Conservation (phyloP, 2,888 invertebrate genomes). For the Notocelia uddmanniana region DNA sequence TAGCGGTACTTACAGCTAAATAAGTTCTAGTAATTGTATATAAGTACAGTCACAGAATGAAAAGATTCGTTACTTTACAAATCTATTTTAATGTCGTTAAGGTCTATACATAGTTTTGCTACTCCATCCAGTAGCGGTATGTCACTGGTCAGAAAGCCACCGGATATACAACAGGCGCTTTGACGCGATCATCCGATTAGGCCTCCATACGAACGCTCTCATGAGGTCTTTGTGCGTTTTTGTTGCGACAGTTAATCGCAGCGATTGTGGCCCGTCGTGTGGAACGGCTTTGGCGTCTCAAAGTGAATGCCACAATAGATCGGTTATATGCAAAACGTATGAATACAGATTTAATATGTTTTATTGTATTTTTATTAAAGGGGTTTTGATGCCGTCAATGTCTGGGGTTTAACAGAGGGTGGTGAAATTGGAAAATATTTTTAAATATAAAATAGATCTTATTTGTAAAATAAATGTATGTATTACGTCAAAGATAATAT, state of each 20-base stretch:
- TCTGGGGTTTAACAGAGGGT: background rate
- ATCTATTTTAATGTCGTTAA: no score
- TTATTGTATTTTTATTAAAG: conserved; percentile 29
- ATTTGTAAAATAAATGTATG: no score
- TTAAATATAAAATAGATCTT: background rate
- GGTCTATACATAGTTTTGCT: background rate
- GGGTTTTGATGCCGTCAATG: conserved; percentile 10
- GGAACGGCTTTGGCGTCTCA: conserved; percentile 64
- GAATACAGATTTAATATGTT: conserved; percentile 16
- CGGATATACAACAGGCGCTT: conserved; percentile 56
- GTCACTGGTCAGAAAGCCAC: conserved; percentile 41
- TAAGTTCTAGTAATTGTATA: no score
- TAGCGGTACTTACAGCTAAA: no score
- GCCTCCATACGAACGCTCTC: conserved; percentile 63
- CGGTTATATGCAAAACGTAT: conserved; percentile 48
- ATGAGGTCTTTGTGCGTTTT: conserved; percentile 79
- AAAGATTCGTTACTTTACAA: no score
- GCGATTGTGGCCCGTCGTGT: conserved; percentile 68
- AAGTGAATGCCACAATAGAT: conserved; percentile 58
- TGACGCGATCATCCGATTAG: conserved; percentile 82
- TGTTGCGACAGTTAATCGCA: conserved; percentile 71
- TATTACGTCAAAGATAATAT: no score
- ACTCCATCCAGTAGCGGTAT: conserved; percentile 48
- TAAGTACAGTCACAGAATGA: no score
- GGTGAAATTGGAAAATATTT: background rate